Conservation (phyloP, 2,888 invertebrate species). For the Melanophora roralis region DNA sequence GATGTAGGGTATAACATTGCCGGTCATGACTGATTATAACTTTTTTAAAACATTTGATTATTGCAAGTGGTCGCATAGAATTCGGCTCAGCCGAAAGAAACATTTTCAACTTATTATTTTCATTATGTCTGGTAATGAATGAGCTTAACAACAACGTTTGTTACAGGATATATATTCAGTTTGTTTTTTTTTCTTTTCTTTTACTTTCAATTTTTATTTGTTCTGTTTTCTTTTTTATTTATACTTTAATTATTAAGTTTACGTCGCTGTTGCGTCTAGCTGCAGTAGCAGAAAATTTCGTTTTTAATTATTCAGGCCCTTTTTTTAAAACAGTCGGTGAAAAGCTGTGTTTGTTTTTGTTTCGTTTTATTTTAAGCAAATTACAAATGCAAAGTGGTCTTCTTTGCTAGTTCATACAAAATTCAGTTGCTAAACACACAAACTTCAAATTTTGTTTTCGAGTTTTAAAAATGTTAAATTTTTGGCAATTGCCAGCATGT, state of each 20-base stretch:
- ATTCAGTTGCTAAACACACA: slow-evolving; percentile 1
- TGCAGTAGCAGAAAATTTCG: slow-evolving; percentile 39
- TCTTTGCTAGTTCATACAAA: slow-evolving; percentile 5
- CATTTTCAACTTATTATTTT: too few relatives aligned
- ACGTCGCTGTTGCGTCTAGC: slow-evolving; percentile 22
- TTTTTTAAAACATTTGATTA: too few relatives aligned
- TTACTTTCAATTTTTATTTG: neutral
- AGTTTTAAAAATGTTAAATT: slow-evolving; percentile 50
- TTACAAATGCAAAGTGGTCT: slow-evolving; percentile 29
- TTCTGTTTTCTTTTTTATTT: slow-evolving; percentile 36
- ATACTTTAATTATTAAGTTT: slow-evolving; percentile 49
- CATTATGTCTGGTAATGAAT: neutral
- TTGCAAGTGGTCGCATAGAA: too few relatives aligned
- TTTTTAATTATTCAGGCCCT: slow-evolving; percentile 26
- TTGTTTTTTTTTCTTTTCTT: slow-evolving; percentile 7
- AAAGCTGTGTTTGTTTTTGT: too few relatives aligned
- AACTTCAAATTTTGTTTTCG: slow-evolving; percentile 33
- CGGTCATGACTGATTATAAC: too few relatives aligned
- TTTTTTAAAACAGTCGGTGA: slow-evolving; percentile 38
- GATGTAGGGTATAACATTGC: too few relatives aligned
- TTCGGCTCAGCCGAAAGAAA: too few relatives aligned
- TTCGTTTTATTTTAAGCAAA: slow-evolving; percentile 33
- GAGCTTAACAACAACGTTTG: slow-evolving; percentile 3
- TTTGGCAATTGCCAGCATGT: slow-evolving; percentile 59
- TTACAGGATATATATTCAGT: slow-evolving; percentile 18